Evolutionary conservation across 2,113 vertebrate species (phyloP).

Genomic region (Silurus meridionalis): DNA sequence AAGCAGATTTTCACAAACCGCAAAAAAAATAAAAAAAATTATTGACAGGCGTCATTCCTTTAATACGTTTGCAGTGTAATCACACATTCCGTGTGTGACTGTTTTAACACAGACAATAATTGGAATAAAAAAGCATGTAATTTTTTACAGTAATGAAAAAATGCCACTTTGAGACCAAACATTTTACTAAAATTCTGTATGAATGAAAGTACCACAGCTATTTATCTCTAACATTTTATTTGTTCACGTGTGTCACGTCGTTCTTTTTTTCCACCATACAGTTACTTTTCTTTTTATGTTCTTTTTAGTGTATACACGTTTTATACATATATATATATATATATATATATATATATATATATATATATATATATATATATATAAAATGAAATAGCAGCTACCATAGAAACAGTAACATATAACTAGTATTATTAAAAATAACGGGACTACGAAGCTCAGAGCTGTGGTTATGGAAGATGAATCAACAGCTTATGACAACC

Average conservation of each 20-base stretch:
- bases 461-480: neutral
- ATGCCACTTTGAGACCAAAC: neutral
- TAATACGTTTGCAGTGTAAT: neutral
- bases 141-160: neutral
- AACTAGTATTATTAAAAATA: neutral
- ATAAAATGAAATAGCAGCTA: neutral
- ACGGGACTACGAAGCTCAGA: neutral
- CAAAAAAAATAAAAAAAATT: too few relatives aligned
- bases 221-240: neutral
- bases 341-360: too few relatives aligned
- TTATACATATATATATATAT: neutral
- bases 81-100: neutral
- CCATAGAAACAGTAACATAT: constrained; percentile 9
- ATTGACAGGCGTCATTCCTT: neutral
- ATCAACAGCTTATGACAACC: neutral
- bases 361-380: too few relatives aligned
- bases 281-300: neutral
- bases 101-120: neutral
- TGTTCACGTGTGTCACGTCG: neutral
- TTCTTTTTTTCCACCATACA: neutral
- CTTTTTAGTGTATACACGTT: neutral
- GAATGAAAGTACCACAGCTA: neutral
- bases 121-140: neutral
- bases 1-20: neutral
- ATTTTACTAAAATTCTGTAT: neutral